Conservation (phyloP, 2,797 vertebrate species). For the Hippopotamyrus pictus region DNA sequence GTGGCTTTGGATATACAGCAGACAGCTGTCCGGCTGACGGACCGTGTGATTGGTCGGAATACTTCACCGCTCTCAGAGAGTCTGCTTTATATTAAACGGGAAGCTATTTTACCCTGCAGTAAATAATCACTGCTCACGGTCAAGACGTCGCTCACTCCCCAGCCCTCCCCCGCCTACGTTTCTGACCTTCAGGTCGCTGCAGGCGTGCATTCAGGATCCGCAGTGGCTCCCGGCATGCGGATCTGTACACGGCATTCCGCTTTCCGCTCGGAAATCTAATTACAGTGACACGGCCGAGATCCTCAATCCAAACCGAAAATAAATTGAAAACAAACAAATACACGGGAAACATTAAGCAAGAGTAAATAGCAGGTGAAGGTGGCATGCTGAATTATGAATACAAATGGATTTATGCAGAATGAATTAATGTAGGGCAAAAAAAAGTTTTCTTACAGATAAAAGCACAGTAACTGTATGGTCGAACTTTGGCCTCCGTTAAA, state of each 20-base stretch:
- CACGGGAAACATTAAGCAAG: slow-evolving; percentile 12
- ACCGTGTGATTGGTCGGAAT: background rate
- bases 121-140: background rate
- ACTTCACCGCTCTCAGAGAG: background rate
- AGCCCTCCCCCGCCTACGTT: background rate
- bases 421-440: background rate
- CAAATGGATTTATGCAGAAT: slow-evolving; percentile 6
- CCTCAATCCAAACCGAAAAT: slow-evolving; percentile 17
- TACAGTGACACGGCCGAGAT: slow-evolving; percentile 4
- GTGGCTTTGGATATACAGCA: background rate
- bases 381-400: slow-evolving; percentile 15
- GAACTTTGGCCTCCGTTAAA: background rate
- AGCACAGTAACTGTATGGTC: background rate
- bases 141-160: background rate
- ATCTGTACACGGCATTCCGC: background rate
- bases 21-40: background rate
- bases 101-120: background rate
- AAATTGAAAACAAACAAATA: slow-evolving; percentile 20
- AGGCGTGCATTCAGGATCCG: background rate
- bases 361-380: slow-evolving; percentile 17
- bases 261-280: slow-evolving; percentile 14
- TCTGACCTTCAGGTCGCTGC: background rate
- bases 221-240: background rate
- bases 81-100: background rate
- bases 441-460: slow-evolving; percentile 6